These are phyloP conservation scores for Cebidichthys violaceus DNA, from an alignment of 2,113 vertebrate genomes.

Conservation along the genomic window DNA sequence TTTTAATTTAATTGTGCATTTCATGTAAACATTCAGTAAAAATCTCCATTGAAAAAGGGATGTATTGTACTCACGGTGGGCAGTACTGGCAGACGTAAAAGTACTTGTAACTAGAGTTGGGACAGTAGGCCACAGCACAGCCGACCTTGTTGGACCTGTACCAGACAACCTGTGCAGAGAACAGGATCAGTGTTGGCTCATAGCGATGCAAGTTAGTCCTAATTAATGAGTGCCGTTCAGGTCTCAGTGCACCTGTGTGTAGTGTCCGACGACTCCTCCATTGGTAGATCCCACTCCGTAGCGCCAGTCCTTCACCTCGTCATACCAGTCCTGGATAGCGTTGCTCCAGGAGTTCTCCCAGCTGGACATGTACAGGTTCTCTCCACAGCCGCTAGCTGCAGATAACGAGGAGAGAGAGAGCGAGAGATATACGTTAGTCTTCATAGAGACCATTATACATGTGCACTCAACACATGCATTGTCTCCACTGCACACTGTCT, in stretches of 20 bases:
- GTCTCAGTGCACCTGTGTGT: conserved; percentile 66
- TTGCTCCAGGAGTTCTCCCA: conserved; percentile 45
- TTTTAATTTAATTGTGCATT: neutral
- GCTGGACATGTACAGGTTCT: conserved; percentile 74
- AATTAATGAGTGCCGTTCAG: neutral
- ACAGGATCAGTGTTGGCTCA: neutral
- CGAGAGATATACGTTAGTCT: neutral
- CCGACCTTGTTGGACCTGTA: conserved; percentile 73
- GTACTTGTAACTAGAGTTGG: conserved; percentile 64
- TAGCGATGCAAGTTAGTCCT: neutral
- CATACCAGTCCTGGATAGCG: conserved; percentile 64
- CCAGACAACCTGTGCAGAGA: conserved; percentile 71
- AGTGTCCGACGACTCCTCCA: conserved; percentile 71
- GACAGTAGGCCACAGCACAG: conserved; percentile 72
- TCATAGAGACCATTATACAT: neutral
- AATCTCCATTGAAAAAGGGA: neutral
- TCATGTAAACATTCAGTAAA: neutral
- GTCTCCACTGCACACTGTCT: neutral
- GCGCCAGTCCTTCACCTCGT: conserved; percentile 68
- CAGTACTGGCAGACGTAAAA: conserved; percentile 84
- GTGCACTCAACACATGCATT: neutral
- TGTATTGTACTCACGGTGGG: conserved; percentile 72
- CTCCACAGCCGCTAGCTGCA: conserved; percentile 71
- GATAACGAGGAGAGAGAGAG: neutral
- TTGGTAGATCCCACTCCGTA: conserved; percentile 69